Conservation (phyloP, 2,113 vertebrate species). For the Lasiurus cinereus region DNA sequence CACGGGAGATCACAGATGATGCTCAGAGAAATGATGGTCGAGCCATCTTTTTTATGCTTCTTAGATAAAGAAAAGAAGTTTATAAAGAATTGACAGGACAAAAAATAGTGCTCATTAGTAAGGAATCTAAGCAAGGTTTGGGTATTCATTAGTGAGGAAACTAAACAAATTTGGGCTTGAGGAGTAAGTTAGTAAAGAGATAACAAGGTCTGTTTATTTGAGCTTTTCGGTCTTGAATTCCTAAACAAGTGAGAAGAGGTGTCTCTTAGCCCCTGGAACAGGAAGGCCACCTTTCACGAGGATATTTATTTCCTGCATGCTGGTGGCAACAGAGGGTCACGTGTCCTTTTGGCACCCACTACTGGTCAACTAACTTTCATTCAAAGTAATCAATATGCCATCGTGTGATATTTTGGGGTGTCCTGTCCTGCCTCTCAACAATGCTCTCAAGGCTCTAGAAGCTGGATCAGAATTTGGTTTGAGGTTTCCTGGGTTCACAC, state of each 20-base stretch:
- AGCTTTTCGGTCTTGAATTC: background rate
- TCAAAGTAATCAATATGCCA: background rate
- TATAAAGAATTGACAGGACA: background rate
- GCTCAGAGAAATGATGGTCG: background rate
- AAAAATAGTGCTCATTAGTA: background rate
- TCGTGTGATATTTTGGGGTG: too few species aligned
- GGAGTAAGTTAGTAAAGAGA: background rate
- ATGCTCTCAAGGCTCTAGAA: background rate
- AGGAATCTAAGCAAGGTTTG: background rate
- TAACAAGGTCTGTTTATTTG: background rate
- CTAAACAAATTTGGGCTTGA: background rate
- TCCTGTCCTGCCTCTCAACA: background rate
- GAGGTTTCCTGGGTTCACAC: background rate
- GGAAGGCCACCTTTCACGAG: background rate
- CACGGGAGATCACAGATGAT: background rate
- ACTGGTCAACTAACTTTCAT: background rate
- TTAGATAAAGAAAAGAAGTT: background rate
- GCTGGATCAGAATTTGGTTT: background rate
- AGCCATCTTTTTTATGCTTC: background rate
- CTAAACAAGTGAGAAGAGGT: background rate
- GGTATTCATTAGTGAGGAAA: background rate
- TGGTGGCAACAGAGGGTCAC: background rate
- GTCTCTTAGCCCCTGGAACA: background rate
- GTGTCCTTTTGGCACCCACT: background rate
- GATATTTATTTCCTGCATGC: too few species aligned